A percentile compares a stretch with the other conserved stretches of the same genome.
Conservation (phyloP, 2,113 vertebrate genomes). For the Sardina pilchardus region DNA sequence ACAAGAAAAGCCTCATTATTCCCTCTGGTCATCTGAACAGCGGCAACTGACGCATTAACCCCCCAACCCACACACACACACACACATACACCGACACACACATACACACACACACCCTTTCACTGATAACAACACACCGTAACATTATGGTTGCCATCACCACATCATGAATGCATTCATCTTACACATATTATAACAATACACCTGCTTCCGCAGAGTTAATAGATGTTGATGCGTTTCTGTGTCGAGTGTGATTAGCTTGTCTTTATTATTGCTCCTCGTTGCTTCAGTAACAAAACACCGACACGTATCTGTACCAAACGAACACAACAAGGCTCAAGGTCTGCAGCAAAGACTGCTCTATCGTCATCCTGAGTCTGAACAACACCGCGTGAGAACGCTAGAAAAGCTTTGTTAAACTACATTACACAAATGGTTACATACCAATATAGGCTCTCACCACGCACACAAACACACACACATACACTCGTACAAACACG, state of each 20-base stretch:
- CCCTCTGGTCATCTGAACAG: slow-evolving; percentile 26
- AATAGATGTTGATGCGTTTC: background rate
- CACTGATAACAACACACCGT: background rate
- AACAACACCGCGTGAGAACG: no score
- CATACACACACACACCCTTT: background rate
- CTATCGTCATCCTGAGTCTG: background rate
- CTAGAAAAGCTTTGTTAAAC: background rate
- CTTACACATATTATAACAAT: background rate
- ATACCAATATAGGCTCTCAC: background rate
- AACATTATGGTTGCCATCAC: background rate
- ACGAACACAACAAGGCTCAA: background rate
- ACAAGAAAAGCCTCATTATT: background rate
- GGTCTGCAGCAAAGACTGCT: background rate
- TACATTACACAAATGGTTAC: background rate
- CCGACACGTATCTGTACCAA: background rate
- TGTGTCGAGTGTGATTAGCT: background rate
- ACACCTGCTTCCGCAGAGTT: background rate
- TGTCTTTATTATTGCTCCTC: background rate
- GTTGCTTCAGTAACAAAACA: background rate
- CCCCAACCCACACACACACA: slow-evolving; percentile 27
- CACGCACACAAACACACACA: background rate
- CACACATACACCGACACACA: slow-evolving; percentile 24
- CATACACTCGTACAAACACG: background rate
- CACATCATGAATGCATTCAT: background rate
- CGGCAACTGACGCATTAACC: slow-evolving; percentile 42